Evolutionary conservation across 2,113 vertebrate genomes (phyloP), one percentile per base, ranked within the genome.

Genomic region (Pteruthius melanotis): DNA sequence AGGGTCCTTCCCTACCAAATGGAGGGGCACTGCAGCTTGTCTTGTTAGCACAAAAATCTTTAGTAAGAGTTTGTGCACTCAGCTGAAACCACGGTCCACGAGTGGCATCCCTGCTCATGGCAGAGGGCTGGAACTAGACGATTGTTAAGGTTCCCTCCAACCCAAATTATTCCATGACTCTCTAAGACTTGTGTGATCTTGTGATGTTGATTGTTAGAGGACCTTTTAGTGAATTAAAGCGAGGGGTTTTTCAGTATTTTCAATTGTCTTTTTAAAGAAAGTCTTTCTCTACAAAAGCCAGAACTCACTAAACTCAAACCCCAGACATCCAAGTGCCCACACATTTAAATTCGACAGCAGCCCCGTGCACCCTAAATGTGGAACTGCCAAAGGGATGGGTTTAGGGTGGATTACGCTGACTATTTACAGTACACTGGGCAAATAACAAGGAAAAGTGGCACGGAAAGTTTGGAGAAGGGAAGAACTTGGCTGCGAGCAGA

Each of bases 101-200:
- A 56, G 40, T 37, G 56, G 3, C 22, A 70, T 33, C 18, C 49
- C 47, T 33, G 22, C 47, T 68, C 35, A 17, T 8, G 49, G 42
- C 42, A 77, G 40, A 54, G 22, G 31, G 31, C 1, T 56, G 42
- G 30, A 70, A 61, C 24, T 35, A 35, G 20, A 35, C 11, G 3
- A 35, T 20, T 49, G 5, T 49, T n/a, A 49, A 77, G 40, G 27
- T 28, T 13, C 22, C 27, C 21, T 90, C 45, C 26, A 63, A 70
- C 42, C 26, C 31, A 63, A 63, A 56, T 30, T 19, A 49, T 28
- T 70, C 31, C 42, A 33, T 20, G 31, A 69, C 6, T 42, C 18
- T 63, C 7, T 9, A 42, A 64, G 49, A 30, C 40, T 28, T 10
- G 0, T 0, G 0, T 2, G 47, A 35, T 14, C 47, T 42, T 42